phyloP scores from a whole-genome alignment of 2,888 invertebrate genomes.

The Gastrophysa polygoni region DNA sequence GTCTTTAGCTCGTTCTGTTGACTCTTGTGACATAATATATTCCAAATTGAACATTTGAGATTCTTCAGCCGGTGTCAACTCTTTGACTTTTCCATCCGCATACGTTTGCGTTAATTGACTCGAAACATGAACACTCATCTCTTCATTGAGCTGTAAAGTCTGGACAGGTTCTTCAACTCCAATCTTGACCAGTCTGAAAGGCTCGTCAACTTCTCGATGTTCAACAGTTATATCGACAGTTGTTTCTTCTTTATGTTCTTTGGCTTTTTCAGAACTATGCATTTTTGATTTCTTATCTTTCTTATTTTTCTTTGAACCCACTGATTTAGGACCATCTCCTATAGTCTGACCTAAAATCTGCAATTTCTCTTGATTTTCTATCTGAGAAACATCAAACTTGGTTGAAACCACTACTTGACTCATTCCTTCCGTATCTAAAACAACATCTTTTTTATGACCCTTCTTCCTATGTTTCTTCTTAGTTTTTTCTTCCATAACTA shows the following conservation, averaged over 20 bases:
- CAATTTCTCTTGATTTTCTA: constrained; percentile 2
- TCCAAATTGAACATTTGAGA: constrained; percentile 2
- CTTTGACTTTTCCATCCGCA: not conserved
- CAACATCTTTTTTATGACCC: not conserved
- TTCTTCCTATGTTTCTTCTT: constrained; percentile 15
- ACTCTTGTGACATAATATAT: too few relatives aligned
- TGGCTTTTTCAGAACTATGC: not conserved
- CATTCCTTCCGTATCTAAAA: not conserved
- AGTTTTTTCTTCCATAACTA: constrained; percentile 8
- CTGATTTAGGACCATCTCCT: too few relatives aligned
- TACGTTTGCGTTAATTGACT: not conserved
- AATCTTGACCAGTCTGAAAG: not conserved
- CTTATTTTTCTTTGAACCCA: constrained; percentile 28
- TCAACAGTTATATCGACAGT: not conserved
- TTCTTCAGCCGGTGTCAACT: constrained; percentile 21
- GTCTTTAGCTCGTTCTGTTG: not conserved
- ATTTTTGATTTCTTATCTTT: constrained; percentile 22
- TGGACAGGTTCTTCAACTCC: not conserved
- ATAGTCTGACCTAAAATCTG: too few relatives aligned
- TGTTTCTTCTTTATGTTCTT: not conserved
- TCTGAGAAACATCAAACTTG: not conserved
- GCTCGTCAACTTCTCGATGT: not conserved
- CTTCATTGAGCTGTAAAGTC: not conserved
- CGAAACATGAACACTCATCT: not conserved
- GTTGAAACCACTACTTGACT: not conserved